phyloP scores from a whole-genome alignment of 2,888 invertebrate genomes.

The Lysandra coridon region DNA sequence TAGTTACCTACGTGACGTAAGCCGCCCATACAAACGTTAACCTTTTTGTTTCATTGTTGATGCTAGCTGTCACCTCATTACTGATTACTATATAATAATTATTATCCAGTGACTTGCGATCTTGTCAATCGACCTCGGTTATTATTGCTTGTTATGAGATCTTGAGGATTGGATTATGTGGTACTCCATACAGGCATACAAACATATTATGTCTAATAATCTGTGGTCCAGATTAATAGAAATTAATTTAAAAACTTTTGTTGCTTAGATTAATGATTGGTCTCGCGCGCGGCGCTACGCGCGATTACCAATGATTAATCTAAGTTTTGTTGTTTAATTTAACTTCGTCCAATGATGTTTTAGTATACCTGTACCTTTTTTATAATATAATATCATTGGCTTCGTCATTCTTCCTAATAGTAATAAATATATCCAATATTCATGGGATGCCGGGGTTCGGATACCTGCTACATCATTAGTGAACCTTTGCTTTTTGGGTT shows the following conservation, averaged over 20 bases:
- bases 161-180: background rate
- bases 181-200: background rate
- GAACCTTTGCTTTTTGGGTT: background rate
- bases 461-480: slow-evolving; percentile 12
- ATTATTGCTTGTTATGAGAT: background rate
- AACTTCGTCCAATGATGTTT: background rate
- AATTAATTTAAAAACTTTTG: no score
- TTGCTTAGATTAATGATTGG: background rate
- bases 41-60: slow-evolving; percentile 9
- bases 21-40: background rate
- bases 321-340: background rate
- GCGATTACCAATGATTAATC: no score
- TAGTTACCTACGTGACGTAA: slow-evolving; percentile 20
- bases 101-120: background rate
- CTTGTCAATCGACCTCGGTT: background rate
- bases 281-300: no score
- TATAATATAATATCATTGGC: no score
- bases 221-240: no score
- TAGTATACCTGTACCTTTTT: no score
- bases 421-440: background rate
- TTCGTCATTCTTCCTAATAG: background rate
- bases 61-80: background rate
- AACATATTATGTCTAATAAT: no score
- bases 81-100: background rate
- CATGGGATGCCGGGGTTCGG: background rate